Percentiles rank a stretch among this genome's conserved stretches.
Evolutionary conservation across 2,888 invertebrate species (phyloP).

Genomic region (Onthophagus sagittarius): DNA sequence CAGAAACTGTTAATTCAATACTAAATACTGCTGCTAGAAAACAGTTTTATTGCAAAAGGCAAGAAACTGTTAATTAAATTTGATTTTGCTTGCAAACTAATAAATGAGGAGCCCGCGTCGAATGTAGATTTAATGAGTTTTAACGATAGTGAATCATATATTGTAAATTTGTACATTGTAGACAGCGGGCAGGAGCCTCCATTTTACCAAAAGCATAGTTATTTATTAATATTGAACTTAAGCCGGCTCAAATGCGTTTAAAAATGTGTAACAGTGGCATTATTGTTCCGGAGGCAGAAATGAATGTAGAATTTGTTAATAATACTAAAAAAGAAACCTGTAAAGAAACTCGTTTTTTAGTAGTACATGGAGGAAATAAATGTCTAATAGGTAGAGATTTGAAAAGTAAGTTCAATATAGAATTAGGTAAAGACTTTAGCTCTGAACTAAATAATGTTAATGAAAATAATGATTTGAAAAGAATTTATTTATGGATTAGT

Average conservation of each 20-base stretch:
- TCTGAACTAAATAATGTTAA: background rate
- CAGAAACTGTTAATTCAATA: too few species aligned
- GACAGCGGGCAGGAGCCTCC: conserved; percentile 16
- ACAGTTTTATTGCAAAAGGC: too few species aligned
- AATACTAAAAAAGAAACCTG: background rate
- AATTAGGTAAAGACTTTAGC: background rate
- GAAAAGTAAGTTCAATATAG: background rate
- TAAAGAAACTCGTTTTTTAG: too few species aligned
- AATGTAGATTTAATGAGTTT: conserved; percentile 16
- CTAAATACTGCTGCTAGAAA: too few species aligned
- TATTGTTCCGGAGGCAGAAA: conserved; percentile 13
- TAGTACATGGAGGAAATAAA: conserved; percentile 3
- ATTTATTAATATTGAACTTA: conserved; percentile 13
- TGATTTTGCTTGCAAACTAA: too few species aligned
- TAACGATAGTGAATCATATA: conserved; percentile 5
- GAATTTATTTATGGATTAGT: conserved; percentile 17
- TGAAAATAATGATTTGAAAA: background rate
- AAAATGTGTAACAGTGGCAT: conserved; percentile 8
- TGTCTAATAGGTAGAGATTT: conserved; percentile 18
- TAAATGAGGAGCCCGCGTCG: too few species aligned
- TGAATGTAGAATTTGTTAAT: background rate
- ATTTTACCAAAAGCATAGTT: conserved; percentile 6
- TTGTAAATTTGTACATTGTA: conserved; percentile 14
- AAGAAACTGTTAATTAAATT: too few species aligned
- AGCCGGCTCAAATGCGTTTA: conserved; percentile 1